Conservation (phyloP, 2,113 vertebrate genomes). For the Chaetorhynchus papuensis region DNA sequence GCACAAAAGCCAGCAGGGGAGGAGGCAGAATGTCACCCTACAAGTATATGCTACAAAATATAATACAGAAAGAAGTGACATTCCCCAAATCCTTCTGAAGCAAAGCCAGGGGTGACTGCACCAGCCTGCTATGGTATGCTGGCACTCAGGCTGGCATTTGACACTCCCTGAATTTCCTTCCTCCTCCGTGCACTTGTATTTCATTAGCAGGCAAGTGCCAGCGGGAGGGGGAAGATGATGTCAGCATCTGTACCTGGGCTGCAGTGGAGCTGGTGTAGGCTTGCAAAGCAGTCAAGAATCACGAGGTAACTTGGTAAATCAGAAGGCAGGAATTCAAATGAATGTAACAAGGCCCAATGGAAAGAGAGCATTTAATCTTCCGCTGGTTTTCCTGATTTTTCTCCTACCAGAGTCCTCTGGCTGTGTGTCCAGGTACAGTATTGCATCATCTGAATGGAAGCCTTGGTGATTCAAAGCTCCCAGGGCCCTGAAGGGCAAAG, state of each 20-base stretch:
- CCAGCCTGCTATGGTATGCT: not conserved
- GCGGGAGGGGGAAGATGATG: not conserved
- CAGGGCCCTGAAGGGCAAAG: not conserved
- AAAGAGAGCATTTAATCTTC: not conserved
- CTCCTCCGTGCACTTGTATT: not conserved
- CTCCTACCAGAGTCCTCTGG: not conserved
- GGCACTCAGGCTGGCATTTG: not conserved
- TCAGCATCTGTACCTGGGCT: not conserved
- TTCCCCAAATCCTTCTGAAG: not conserved
- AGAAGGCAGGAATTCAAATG: not conserved
- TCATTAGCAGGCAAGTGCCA: not conserved
- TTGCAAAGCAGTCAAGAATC: not conserved
- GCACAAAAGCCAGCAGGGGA: not conserved
- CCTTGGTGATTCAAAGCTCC: not conserved
- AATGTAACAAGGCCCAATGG: not conserved
- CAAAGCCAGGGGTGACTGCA: constrained; percentile 22
- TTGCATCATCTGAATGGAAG: not conserved
- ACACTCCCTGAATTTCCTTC: not conserved
- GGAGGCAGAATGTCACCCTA: not conserved
- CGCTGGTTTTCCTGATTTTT: not conserved
- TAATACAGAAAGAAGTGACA: not conserved
- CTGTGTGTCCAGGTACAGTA: not conserved
- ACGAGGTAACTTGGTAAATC: not conserved
- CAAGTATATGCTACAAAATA: not conserved
- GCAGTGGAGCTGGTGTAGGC: not conserved